Evolutionary conservation across 1,140 invertebrate genomes (phyloP), one percentile per base, ranked within the genome.

Genomic region (Neodiprion pinetum): DNA sequence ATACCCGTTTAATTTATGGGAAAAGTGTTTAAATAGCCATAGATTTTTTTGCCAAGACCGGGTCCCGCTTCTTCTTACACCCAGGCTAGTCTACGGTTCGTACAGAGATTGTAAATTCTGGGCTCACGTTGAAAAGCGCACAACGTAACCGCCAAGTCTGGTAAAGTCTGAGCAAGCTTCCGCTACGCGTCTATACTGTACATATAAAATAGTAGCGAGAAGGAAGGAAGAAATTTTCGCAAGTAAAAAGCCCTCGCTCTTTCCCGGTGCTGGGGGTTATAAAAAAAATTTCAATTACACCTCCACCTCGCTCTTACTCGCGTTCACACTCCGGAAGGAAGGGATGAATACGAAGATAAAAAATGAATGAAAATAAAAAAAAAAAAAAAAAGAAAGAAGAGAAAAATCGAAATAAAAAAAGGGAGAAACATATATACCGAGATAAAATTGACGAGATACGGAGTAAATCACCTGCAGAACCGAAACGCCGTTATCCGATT

Each of bases 401-500:
- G 10, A 67, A 70, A 78, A 80, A 70, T 21, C 17, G n/a, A 9
- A 47, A 28, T 53, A 67, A 74, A 75, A 76, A 73, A n/a, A 50
- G 70, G 9, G 50, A 70, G 76, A 78, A 70, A 66, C 48, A 76
- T 48, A 76, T 48, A 73, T 69, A 66, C 76, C 47, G 14, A 74
- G 69, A 48, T 72, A 72, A 72, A 71, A 53, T 76, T 66, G 74
- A 76, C 53, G 5, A 61, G 53, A 14, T 5, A 9, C 74, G 76
- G 84, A 86, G 84, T 86, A 86, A 86, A 86, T 86, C 84, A 86
- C 79, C 79, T 40, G 28, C 53, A 79, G 85, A 86, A 86, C 84
- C 80, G 82, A 82, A 84, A 82, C 83, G 79, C 77, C 79, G 79
- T 79, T 86, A 86, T 86, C 84, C 80, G 80, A 86, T 86, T 86